Conservation (phyloP, 2,888 invertebrate species). For the Pandemis corylana region DNA sequence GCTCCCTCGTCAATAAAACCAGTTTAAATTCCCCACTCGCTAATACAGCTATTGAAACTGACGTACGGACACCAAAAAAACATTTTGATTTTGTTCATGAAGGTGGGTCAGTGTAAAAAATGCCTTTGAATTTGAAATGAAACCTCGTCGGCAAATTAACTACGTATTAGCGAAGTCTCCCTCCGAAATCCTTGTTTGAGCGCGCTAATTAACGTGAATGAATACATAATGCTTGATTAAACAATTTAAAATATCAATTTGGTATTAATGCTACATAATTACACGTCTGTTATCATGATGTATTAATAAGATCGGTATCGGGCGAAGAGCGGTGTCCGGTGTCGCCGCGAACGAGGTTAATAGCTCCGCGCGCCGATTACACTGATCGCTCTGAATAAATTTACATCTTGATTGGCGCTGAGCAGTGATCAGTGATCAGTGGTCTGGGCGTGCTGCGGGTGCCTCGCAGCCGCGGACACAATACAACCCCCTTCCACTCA, state of each 20-base stretch:
- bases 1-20: constrained; percentile 60
- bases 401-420: constrained; percentile 78
- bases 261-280: constrained; percentile 35
- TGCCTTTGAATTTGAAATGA: constrained; percentile 28
- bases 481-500: constrained; percentile 25
- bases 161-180: constrained; percentile 24
- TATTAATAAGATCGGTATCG: constrained; percentile 68
- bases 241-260: constrained; percentile 36
- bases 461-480: constrained; percentile 16
- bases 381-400: constrained; percentile 80
- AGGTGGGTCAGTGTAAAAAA: constrained; percentile 9
- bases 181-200: constrained; percentile 23
- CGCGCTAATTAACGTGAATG: constrained; percentile 30
- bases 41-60: constrained; percentile 47
- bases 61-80: constrained; percentile 29
- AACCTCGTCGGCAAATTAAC: constrained; percentile 33
- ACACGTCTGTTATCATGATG: constrained; percentile 47
- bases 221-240: constrained; percentile 37
- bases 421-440: constrained; percentile 79
- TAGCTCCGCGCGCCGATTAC: constrained; percentile 74
- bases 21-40: constrained; percentile 56
- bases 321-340: constrained; percentile 68
- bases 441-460: constrained; percentile 53
- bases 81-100: constrained; percentile 32
- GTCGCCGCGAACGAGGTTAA: constrained; percentile 77